A percentile compares a stretch with the other conserved stretches of the same genome.
These are phyloP conservation scores for Peromyscus melanophrys DNA, from an alignment of 2,797 vertebrate species.

Conservation along the genomic window DNA sequence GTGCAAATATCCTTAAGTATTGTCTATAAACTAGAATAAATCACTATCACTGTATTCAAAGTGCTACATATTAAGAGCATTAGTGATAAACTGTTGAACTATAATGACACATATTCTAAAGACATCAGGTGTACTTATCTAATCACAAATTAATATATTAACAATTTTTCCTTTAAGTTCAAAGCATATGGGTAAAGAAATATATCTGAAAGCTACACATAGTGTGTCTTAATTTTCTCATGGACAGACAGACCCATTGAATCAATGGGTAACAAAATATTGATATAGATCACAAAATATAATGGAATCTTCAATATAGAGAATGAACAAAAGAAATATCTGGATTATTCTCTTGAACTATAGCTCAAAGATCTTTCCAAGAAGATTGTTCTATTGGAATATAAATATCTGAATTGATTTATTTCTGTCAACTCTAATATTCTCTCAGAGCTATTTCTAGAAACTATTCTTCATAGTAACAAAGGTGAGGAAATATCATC, in stretches of 20 bases:
- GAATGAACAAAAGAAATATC: neutral
- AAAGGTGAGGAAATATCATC: neutral
- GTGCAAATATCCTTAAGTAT: neutral
- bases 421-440: neutral
- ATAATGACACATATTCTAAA: neutral
- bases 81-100: neutral
- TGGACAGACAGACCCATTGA: neutral
- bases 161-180: neutral
- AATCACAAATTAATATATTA: neutral
- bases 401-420: neutral
- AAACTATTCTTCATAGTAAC: neutral
- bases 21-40: neutral
- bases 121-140: neutral
- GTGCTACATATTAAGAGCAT: neutral
- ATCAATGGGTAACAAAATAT: neutral
- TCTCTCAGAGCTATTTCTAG: neutral
- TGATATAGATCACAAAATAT: neutral
- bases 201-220: neutral
- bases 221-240: neutral
- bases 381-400: neutral
- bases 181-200: neutral
- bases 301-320: neutral
- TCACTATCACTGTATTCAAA: neutral
- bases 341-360: neutral
- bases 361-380: slow-evolving; percentile 23